These are phyloP conservation scores for Manis javanica DNA, from an alignment of 2,797 vertebrate genomes.

Conservation along the genomic window DNA sequence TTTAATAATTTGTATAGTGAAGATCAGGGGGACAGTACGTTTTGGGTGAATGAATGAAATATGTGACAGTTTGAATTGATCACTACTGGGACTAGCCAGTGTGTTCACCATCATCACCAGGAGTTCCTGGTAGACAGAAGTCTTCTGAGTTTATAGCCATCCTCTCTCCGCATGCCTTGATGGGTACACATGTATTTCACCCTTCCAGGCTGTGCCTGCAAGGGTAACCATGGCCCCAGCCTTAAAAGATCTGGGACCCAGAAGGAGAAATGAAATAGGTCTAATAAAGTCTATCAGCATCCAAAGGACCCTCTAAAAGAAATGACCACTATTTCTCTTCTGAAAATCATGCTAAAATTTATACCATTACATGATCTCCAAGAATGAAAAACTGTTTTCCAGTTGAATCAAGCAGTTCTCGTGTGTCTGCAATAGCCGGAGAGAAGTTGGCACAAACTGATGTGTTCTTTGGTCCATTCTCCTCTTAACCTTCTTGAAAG, in stretches of 20 bases:
- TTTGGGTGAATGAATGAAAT: neutral
- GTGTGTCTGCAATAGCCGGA: neutral
- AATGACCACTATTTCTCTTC: neutral
- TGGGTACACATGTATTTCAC: neutral
- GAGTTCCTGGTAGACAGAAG: neutral
- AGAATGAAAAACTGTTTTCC: neutral
- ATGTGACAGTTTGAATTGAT: neutral
- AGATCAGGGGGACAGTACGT: neutral
- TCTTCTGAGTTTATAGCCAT: neutral
- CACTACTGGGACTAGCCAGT: neutral
- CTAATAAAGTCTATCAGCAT: neutral
- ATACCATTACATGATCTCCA: neutral
- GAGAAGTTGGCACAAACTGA: fast-evolving
- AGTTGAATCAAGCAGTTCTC: neutral
- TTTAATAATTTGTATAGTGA: neutral
- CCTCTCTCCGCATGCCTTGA: no score
- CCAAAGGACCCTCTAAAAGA: neutral
- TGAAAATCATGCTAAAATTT: neutral
- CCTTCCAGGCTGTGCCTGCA: no score
- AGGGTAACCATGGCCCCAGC: neutral
- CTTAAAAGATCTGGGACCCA: neutral
- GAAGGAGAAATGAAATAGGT: neutral
- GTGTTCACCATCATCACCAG: neutral
- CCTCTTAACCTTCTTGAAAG: neutral
- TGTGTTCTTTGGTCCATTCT: neutral